These are phyloP conservation scores for Columba guinea DNA, from an alignment of 2,797 vertebrate genomes.

Conservation along the genomic window DNA sequence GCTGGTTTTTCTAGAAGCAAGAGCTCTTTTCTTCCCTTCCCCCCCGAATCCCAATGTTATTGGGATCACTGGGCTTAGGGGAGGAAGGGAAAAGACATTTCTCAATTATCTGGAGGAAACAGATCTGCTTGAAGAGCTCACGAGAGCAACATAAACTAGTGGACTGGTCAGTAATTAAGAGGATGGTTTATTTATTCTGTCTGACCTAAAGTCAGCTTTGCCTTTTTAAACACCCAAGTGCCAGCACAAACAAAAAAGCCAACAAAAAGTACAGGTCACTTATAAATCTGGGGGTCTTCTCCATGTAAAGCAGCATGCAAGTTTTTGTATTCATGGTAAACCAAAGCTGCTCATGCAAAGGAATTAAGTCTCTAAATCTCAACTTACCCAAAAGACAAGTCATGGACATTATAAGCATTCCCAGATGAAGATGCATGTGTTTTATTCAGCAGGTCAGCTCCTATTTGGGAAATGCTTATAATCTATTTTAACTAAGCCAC, in stretches of 20 bases:
- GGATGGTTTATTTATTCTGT: constrained; percentile 41
- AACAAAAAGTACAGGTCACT: background rate
- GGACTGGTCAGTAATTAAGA: background rate
- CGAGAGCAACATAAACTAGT: constrained; percentile 17
- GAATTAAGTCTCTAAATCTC: background rate
- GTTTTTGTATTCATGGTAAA: background rate
- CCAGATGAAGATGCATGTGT: background rate
- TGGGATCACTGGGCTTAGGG: background rate
- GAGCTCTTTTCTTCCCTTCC: background rate
- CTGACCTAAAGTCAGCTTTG: constrained; percentile 25
- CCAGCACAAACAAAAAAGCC: background rate
- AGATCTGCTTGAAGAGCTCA: constrained; percentile 45
- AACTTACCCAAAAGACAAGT: background rate
- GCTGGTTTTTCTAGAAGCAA: background rate
- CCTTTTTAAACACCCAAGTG: background rate
- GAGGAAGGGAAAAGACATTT: constrained; percentile 53
- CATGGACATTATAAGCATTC: background rate
- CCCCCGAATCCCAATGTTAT: background rate
- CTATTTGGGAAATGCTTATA: background rate
- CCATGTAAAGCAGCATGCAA: background rate
- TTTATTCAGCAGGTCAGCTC: background rate
- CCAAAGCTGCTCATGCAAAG: background rate
- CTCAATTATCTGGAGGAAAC: constrained; percentile 65
- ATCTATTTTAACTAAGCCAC: background rate
- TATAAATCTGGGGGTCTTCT: background rate